Evolutionary conservation across 2,113 vertebrate species (phyloP), one percentile per base, ranked within the genome.

Genomic region (Chelonoidis abingdonii): DNA sequence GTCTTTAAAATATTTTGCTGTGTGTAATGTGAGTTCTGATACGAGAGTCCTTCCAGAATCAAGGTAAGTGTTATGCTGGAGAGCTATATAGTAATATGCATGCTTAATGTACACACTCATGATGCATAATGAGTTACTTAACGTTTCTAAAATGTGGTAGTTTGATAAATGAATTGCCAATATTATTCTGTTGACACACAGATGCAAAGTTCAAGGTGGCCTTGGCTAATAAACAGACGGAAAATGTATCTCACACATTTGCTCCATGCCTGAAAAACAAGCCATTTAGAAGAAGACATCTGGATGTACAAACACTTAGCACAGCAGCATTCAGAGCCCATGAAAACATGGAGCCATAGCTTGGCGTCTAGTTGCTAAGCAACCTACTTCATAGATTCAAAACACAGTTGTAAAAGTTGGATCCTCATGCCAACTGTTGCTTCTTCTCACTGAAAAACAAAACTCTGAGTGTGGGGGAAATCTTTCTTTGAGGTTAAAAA

Each of bases 361-460:
- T 98, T 90, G 89, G 98, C 97, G 69, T 98, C 98, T 96, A 91
- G 97, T 96, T 98, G 95, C 98, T 98, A 97, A 97, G 98, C 97
- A 98, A 98, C 97, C 1, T 31, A 90, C 92, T 97, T 97, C 97
- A 98, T 94, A 97, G 97, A 94, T 97, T 97, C 97, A 98, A 98
- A 98, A 98, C 97, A 98, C 25, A 98, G 97, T 98, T 98, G 98
- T 98, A 98, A 98, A 98, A 98, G 96, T 88, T 92, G 88, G 83
- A 86, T 52, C n/a, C 87, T 93, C 86, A 89, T 98, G 98, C 97
- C 97, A 98, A 90, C 49, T 96, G 88, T 57, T 96, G 96, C 90
- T 94, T 96, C 96, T 98, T 97, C 94, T 97, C 95, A 97, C 50
- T 97, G 92, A 97, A 97, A 96, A 97, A 91, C 94, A 97, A 97